phyloP scores from a whole-genome alignment of 1,140 invertebrate species.

The Achatina immaculata region DNA sequence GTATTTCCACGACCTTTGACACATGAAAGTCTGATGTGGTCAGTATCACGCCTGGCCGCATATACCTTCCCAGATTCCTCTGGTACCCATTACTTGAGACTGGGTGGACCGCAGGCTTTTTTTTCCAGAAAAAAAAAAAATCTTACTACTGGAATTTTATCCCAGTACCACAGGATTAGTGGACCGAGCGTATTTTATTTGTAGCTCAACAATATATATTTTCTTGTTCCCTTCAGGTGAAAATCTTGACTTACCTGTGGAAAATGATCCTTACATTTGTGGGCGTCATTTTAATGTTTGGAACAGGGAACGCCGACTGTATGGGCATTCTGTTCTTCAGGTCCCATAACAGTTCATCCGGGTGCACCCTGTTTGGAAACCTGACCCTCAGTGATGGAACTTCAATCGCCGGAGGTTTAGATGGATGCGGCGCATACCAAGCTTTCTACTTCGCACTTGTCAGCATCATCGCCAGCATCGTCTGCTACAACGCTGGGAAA shows the following conservation, averaged over 20 bases:
- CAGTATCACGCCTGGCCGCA: too few species aligned
- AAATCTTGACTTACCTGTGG: constrained; percentile 52
- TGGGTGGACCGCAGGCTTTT: too few species aligned
- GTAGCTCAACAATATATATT: too few species aligned
- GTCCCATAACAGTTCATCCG: not conserved
- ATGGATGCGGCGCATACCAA: constrained; percentile 40
- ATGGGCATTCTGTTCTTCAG: constrained; percentile 40
- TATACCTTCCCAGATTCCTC: too few species aligned
- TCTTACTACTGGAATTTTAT: too few species aligned
- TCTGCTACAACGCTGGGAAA: constrained; percentile 58
- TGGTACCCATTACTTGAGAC: too few species aligned
- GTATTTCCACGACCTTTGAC: too few species aligned
- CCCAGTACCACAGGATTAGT: too few species aligned
- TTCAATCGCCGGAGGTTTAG: not conserved
- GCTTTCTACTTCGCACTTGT: constrained; percentile 52
- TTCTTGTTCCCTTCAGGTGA: constrained; percentile 44
- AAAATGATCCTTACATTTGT: constrained; percentile 56
- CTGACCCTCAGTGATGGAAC: constrained; percentile 34
- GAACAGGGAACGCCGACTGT: constrained; percentile 36
- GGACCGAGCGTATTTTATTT: too few species aligned
- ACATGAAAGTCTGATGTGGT: too few species aligned
- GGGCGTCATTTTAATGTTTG: constrained; percentile 43
- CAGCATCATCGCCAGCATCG: constrained; percentile 47
- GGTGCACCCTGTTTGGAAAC: constrained; percentile 27
- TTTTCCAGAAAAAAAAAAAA: too few species aligned